Evolutionary conservation across 2,797 vertebrate species (phyloP), one percentile per base, ranked within the genome.

Genomic region (Enteromius fasciolatus): DNA sequence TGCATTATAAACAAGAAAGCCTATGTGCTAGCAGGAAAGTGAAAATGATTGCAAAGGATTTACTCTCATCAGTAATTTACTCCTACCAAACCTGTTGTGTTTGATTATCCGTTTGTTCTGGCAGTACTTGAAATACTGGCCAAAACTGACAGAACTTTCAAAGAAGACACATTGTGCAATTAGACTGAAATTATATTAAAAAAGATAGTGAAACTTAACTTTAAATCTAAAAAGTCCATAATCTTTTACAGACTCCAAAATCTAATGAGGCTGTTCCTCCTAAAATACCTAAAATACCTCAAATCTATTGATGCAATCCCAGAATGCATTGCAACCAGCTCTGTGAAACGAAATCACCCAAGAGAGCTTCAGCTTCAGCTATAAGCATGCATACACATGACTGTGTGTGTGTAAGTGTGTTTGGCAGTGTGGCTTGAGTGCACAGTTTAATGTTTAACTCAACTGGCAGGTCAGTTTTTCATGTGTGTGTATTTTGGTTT

Each of bases 401-500:
- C 72, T 36, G 66, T 61, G 82, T 57, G 63, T 46, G 64, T 59
- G 81, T 54, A 61, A 25, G 11, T 14, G 33, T 63, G 17, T 18
- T 31, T 66, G 54, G 20, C 8, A 25, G 14, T 54, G 41, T n/a
- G 12, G 72, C 61, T 20, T 46, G 48, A 64, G 44, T 39, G 63
- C 52, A 52, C 28, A 33, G 88, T 87, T 91, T 90, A 93, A 93
- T 92, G 89, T 92, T 93, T 93, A 87, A 91, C 91, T 91, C 73
- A 48, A 84, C 88, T 80, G 77, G 78, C 81, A 10, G 11, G 75
- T 82, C 83, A 82, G 63, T 87, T 83, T 84, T 79, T 90, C 86
- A 85, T 82, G 84, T 15, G 67, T 85, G 75, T 86, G 33, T 88
- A 87, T 88, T 90, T 87, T 86, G 10, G 84, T 73, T 84, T 77